These are phyloP conservation scores for Poecilus cupreus DNA, from an alignment of 2,888 invertebrate genomes.

Conservation along the genomic window DNA sequence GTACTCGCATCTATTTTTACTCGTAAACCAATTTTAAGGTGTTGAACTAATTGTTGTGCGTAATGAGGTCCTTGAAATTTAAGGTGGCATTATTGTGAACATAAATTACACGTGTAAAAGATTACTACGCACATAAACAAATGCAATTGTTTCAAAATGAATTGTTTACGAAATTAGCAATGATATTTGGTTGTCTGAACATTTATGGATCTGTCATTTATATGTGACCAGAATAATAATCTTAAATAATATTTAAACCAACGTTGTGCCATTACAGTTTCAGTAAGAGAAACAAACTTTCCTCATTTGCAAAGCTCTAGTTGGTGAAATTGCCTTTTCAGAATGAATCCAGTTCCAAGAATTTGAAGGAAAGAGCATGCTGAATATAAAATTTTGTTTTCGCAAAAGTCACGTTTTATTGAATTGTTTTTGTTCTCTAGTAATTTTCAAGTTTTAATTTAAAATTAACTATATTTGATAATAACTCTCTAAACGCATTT, in stretches of 20 bases:
- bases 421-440: slow-evolving; percentile 33
- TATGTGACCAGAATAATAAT: not conserved
- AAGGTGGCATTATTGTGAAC: not conserved
- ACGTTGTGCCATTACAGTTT: not conserved
- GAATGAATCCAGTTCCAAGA: slow-evolving; percentile 46
- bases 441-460: slow-evolving; percentile 48
- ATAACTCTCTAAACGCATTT: slow-evolving; percentile 13
- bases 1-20: too few species aligned
- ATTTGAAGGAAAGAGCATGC: slow-evolving; percentile 9
- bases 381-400: slow-evolving; percentile 53
- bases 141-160: not conserved
- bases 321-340: slow-evolving; percentile 43
- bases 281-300: not conserved
- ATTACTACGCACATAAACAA: not conserved
- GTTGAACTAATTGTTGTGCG: too few species aligned
- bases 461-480: slow-evolving; percentile 46
- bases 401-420: slow-evolving; percentile 52
- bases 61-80: too few species aligned
- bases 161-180: not conserved
- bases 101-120: not conserved
- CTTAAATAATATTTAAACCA: not conserved
- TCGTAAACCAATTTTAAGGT: too few species aligned
- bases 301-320: not conserved
- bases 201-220: not conserved
- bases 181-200: not conserved